Conservation (phyloP, 2,113 vertebrate genomes). For the Nyctereutes procyonoides region DNA sequence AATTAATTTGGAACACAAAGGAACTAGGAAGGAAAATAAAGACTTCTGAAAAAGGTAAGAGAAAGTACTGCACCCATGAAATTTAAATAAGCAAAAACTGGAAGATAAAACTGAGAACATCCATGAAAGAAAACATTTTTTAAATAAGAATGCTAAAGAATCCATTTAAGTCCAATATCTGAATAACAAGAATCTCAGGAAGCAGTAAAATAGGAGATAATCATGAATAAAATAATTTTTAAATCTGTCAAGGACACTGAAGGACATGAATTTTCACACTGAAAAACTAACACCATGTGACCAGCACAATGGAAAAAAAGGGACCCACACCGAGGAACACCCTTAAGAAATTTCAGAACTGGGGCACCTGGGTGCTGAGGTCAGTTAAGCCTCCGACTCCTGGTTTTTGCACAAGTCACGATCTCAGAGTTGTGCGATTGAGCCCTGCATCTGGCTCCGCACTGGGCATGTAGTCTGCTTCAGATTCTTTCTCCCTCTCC, state of each 20-base stretch:
- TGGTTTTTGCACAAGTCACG: not conserved
- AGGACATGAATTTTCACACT: not conserved
- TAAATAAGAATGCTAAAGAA: not conserved
- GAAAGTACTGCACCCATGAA: not conserved
- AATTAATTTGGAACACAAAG: not conserved
- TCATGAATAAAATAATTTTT: not conserved
- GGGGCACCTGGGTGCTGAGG: not conserved
- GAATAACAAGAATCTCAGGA: not conserved
- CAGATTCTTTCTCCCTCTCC: not conserved
- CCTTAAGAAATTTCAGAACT: not conserved
- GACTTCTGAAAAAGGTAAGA: slow-evolving; percentile 26
- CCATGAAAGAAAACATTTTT: not conserved
- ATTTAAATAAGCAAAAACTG: not conserved
- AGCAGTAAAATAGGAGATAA: not conserved
- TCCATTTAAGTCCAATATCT: not conserved
- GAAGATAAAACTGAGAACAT: not conserved
- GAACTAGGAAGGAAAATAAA: not conserved
- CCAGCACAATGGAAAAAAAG: not conserved
- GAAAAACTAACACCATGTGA: not conserved
- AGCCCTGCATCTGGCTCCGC: not conserved
- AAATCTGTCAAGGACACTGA: not conserved
- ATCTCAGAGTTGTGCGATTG: not conserved
- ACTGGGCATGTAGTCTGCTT: not conserved
- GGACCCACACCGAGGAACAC: not conserved
- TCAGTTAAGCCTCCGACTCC: not conserved